Conservation (phyloP, 1,140 invertebrate genomes). For the Cydia pomonella region DNA sequence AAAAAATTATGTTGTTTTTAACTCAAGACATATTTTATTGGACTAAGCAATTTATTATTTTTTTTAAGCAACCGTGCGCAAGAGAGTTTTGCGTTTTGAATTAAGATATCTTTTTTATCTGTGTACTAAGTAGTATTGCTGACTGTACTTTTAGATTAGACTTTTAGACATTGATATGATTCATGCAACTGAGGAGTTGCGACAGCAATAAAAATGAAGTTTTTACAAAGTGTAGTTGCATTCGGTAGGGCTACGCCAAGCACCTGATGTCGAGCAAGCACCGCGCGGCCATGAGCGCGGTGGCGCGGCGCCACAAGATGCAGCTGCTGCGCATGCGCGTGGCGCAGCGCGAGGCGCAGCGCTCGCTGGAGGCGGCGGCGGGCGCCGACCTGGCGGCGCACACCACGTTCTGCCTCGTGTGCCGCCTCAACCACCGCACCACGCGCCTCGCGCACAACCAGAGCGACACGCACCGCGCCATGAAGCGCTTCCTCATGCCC, state of each 20-base stretch:
- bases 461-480: constrained; percentile 88
- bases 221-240: background rate
- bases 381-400: constrained; percentile 83
- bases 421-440: constrained; percentile 90
- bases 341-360: constrained; percentile 87
- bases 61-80: too few species aligned
- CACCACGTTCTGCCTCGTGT: constrained; percentile 88
- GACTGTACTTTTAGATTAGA: too few species aligned
- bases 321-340: constrained; percentile 87
- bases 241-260: constrained; percentile 83
- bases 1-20: too few species aligned
- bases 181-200: too few species aligned
- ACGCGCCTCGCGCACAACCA: constrained; percentile 87
- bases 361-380: constrained; percentile 85
- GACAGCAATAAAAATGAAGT: too few species aligned
- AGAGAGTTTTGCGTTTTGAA: too few species aligned
- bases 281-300: constrained; percentile 85
- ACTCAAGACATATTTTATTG: too few species aligned
- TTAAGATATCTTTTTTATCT: too few species aligned
- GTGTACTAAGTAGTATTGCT: too few species aligned
- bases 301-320: constrained; percentile 86
- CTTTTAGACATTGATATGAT: too few species aligned
- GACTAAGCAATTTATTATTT: too few species aligned
- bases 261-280: constrained; percentile 87
- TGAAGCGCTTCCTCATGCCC: constrained; percentile 90